phyloP scores from a whole-genome alignment of 2,113 vertebrate species.

The Platysteira castanea region DNA sequence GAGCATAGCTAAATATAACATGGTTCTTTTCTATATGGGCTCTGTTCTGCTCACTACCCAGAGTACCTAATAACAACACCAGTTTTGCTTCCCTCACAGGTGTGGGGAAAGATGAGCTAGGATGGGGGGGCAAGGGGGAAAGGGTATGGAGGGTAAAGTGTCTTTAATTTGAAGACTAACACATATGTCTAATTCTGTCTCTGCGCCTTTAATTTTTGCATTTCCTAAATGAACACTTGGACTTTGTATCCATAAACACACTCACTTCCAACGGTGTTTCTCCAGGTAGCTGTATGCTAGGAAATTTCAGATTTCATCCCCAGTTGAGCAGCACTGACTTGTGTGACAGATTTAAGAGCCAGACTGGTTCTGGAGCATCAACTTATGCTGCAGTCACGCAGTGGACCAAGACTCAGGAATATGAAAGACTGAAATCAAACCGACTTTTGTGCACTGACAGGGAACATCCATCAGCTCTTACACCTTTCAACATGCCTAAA shows the following conservation, averaged over 20 bases:
- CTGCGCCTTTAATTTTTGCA: rapidly evolving
- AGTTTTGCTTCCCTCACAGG: background rate
- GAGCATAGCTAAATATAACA: background rate
- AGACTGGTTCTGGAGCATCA: background rate
- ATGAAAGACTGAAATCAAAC: background rate
- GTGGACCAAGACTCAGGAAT: background rate
- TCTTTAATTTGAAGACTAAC: background rate
- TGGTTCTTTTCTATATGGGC: background rate
- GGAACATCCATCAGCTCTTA: background rate
- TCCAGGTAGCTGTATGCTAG: background rate
- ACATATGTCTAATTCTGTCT: background rate
- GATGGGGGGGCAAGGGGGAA: background rate
- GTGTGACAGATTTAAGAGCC: background rate
- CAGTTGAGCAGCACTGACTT: background rate
- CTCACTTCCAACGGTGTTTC: background rate
- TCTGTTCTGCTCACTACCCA: background rate
- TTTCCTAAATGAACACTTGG: background rate
- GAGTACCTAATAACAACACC: background rate
- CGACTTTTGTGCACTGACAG: background rate
- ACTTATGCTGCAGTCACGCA: background rate
- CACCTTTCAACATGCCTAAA: background rate
- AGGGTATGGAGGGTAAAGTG: background rate
- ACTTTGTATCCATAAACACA: background rate
- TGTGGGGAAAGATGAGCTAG: background rate
- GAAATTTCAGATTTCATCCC: background rate